These are phyloP conservation scores for Poicephalus gulielmi DNA, from an alignment of 2,113 vertebrate species.

Conservation along the genomic window DNA sequence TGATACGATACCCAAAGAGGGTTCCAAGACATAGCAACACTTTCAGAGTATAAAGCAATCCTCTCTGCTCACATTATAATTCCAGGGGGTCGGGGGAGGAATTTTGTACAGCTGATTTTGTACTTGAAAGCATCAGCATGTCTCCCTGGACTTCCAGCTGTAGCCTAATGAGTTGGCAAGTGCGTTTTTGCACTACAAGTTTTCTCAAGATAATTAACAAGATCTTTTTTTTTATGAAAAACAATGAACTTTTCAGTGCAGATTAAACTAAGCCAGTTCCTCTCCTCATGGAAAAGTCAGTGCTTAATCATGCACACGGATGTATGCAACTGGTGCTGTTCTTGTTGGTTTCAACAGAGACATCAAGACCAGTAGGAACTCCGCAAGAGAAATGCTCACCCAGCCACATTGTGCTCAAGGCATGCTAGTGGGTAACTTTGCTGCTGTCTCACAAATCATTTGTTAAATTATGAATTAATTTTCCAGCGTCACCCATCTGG, in stretches of 20 bases:
- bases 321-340: background rate
- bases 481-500: background rate
- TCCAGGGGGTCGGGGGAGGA: background rate
- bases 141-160: conserved; percentile 1
- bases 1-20: background rate
- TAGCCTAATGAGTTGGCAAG: conserved; percentile 4
- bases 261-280: background rate
- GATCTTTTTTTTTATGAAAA: background rate
- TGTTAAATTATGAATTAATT: background rate
- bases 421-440: background rate
- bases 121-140: background rate
- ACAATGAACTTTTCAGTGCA: background rate
- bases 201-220: conserved; percentile 31
- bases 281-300: background rate
- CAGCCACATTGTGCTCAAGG: background rate
- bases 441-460: background rate
- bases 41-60: background rate
- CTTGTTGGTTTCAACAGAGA: background rate
- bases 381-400: background rate
- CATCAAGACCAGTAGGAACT: background rate
- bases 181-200: background rate
- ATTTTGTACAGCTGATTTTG: background rate
- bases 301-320: background rate
- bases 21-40: background rate
- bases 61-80: background rate